Evolutionary conservation across 2,888 invertebrate genomes (phyloP).

Genomic region (Rugalucina vietnamica): DNA sequence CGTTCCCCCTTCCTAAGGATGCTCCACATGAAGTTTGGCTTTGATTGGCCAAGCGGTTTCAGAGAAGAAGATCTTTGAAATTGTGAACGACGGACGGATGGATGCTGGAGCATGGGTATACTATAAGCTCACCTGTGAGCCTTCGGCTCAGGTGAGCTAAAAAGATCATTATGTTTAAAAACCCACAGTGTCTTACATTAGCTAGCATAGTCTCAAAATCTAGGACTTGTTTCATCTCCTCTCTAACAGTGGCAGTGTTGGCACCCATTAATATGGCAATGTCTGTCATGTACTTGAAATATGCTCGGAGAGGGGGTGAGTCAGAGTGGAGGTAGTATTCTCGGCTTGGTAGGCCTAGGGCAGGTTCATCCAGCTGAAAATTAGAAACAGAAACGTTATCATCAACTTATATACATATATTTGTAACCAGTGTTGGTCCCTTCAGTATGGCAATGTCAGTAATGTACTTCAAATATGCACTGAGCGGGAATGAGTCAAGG

Average conservation of each 20-base stretch:
- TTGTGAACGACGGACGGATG: no score
- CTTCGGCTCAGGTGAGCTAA: no score
- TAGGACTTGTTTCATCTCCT: conserved; percentile 90
- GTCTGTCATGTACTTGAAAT: conserved; percentile 92
- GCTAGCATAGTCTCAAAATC: conserved; percentile 92
- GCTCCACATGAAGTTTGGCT: no score
- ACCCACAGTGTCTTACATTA: conserved; percentile 88
- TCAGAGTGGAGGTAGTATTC: conserved; percentile 92
- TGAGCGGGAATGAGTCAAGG: conserved; percentile 86
- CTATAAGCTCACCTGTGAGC: no score
- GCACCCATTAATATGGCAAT: conserved; percentile 91
- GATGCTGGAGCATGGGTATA: no score
- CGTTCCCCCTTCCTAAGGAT: no score
- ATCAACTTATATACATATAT: no score
- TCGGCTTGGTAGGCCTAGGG: conserved; percentile 91
- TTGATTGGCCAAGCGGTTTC: no score
- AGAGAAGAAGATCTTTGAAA: no score
- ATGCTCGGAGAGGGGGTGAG: conserved; percentile 88
- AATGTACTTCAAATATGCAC: conserved; percentile 93
- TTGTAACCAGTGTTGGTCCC: conserved; percentile 89
- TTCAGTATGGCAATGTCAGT: conserved; percentile 90
- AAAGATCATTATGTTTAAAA: background rate
- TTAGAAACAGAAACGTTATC: no score
- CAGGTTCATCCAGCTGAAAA: conserved; percentile 94
- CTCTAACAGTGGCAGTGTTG: conserved; percentile 87